Evolutionary conservation across 2,888 invertebrate species (phyloP).

Genomic region (Chironomus tentans): DNA sequence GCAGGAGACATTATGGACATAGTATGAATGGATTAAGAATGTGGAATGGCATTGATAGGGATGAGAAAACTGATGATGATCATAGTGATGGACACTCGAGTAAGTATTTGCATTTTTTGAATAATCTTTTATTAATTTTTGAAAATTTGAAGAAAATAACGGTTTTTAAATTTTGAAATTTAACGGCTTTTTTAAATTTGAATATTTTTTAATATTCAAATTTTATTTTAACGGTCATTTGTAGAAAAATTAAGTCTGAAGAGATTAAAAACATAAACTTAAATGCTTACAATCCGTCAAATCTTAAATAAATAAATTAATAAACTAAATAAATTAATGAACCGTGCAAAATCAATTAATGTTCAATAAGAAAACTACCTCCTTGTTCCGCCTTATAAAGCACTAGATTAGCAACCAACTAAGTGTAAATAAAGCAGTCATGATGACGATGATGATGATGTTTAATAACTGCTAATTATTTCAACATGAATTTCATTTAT

Average conservation of each 20-base stretch:
- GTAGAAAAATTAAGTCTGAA: no score
- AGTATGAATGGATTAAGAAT: conserved; percentile 45
- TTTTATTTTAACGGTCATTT: no score
- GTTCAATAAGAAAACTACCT: neutral
- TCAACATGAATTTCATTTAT: conserved; percentile 20
- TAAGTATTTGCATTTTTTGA: conserved; percentile 38
- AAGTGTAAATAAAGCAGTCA: neutral
- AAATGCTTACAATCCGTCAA: no score
- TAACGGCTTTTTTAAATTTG: neutral
- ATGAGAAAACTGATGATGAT: conserved; percentile 41
- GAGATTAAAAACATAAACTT: neutral
- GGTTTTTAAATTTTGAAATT: neutral
- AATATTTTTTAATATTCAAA: neutral
- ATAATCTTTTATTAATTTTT: no score
- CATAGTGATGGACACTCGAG: conserved; percentile 46
- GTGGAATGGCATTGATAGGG: conserved; percentile 45
- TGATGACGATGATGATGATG: neutral
- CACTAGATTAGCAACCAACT: neutral
- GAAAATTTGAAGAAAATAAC: neutral
- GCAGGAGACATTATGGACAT: conserved; percentile 43
- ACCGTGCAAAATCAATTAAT: no score
- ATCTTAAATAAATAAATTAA: neutral
- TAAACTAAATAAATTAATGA: no score
- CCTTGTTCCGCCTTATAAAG: neutral
- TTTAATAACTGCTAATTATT: conserved; percentile 27